phyloP scores from a whole-genome alignment of 2,113 vertebrate species.

The Oriolus oriolus region DNA sequence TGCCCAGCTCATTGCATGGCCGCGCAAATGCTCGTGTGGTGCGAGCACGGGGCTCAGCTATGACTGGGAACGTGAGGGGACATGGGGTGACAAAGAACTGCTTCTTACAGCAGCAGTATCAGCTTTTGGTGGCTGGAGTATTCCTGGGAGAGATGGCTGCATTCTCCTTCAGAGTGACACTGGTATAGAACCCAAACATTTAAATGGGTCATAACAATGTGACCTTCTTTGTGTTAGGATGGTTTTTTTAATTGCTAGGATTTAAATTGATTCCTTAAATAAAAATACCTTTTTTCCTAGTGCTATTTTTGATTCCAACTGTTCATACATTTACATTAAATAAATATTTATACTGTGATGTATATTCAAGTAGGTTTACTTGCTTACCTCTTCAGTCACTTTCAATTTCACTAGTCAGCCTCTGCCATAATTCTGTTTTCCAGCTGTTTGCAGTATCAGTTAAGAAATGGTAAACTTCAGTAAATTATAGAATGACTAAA shows the following conservation, averaged over 20 bases:
- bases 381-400: neutral
- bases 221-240: neutral
- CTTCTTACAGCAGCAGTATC: neutral
- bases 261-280: neutral
- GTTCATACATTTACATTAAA: neutral
- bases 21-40: neutral
- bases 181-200: neutral
- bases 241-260: neutral
- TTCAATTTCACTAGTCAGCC: neutral
- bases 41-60: neutral
- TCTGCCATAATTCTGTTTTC: neutral
- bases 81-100: neutral
- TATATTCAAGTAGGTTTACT: neutral
- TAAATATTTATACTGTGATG: neutral
- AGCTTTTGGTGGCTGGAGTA: neutral
- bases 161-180: neutral
- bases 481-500: neutral
- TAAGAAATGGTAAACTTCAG: neutral
- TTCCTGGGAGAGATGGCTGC: neutral
- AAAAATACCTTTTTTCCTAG: neutral
- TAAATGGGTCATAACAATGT: neutral
- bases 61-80: fast-evolving
- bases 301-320: neutral
- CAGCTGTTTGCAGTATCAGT: neutral
- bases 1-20: neutral